These are phyloP conservation scores for Channa striata DNA, from an alignment of 2,797 vertebrate species.

Conservation along the genomic window DNA sequence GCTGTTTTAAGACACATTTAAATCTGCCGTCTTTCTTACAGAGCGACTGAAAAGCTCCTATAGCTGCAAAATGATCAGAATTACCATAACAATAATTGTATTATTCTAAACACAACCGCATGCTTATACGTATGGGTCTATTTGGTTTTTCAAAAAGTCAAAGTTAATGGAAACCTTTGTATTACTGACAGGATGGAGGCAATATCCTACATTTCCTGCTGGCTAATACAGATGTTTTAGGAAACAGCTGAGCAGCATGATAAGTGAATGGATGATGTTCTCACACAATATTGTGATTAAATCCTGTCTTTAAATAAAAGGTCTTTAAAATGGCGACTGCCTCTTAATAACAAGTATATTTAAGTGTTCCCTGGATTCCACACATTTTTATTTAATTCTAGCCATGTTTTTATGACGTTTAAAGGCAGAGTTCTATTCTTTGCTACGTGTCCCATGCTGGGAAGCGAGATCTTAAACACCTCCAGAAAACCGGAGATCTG, in stretches of 20 bases:
- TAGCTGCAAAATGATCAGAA: background rate
- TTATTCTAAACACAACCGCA: conserved; percentile 7
- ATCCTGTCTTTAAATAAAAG: conserved; percentile 69
- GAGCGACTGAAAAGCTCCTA: conserved; percentile 4
- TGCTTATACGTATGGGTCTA: conserved; percentile 2
- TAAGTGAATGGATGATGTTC: conserved; percentile 69
- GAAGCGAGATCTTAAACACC: conserved; percentile 68
- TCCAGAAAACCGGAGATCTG: conserved; percentile 65
- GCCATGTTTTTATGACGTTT: conserved; percentile 81
- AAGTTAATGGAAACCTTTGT: conserved; percentile 41
- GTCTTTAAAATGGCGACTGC: conserved; percentile 68
- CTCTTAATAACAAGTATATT: conserved; percentile 55
- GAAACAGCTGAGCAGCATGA: conserved; percentile 62
- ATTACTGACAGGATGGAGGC: conserved; percentile 40
- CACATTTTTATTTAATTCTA: conserved; percentile 71
- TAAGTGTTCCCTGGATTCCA: conserved; percentile 64
- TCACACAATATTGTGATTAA: conserved; percentile 61
- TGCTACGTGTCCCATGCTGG: conserved; percentile 59
- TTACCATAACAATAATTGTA: background rate
- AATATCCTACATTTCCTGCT: conserved; percentile 49
- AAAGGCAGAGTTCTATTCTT: conserved; percentile 76
- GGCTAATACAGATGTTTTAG: conserved; percentile 37
- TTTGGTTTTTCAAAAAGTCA: conserved; percentile 31
- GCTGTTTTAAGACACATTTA: background rate
- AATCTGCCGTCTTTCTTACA: background rate